Conservation (phyloP, 2,797 vertebrate species). For the Benthosema pterotum region DNA sequence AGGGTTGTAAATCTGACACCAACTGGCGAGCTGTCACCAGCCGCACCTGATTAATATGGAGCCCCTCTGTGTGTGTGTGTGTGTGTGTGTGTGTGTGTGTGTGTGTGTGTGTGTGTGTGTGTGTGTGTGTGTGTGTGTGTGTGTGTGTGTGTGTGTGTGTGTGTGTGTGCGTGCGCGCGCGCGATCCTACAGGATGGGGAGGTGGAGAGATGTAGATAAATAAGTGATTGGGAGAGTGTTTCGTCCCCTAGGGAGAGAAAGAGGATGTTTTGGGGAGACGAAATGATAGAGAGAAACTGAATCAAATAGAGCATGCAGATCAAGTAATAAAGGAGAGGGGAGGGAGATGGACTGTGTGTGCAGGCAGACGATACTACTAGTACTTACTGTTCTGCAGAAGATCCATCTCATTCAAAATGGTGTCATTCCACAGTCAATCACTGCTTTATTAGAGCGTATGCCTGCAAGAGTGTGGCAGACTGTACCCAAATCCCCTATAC, state of each 20-base stretch:
- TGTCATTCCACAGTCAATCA: constrained; percentile 55
- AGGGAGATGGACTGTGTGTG: constrained; percentile 22
- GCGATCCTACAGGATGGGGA: constrained; percentile 27
- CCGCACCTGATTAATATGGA: constrained; percentile 46
- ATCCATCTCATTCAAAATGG: constrained; percentile 64
- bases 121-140: constrained; percentile 26
- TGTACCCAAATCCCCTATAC: constrained; percentile 64
- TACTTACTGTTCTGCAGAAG: too few species aligned
- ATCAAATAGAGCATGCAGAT: too few species aligned
- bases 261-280: background rate
- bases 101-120: constrained; percentile 27
- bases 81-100: constrained; percentile 13
- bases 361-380: constrained; percentile 48
- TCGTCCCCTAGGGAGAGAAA: constrained; percentile 32
- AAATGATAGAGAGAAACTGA: too few species aligned
- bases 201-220: constrained; percentile 60
- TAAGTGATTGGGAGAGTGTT: constrained; percentile 56
- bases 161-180: constrained; percentile 29
- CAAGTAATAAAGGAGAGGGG: background rate
- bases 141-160: constrained; percentile 24
- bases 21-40: constrained; percentile 49
- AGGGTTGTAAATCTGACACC: constrained; percentile 56
- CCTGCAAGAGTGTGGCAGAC: constrained; percentile 59
- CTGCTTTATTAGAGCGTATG: constrained; percentile 54
- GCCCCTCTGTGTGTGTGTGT: too few species aligned